Evolutionary conservation across 1,140 invertebrate genomes (phyloP).

Genomic region (Gryllus bimaculatus): DNA sequence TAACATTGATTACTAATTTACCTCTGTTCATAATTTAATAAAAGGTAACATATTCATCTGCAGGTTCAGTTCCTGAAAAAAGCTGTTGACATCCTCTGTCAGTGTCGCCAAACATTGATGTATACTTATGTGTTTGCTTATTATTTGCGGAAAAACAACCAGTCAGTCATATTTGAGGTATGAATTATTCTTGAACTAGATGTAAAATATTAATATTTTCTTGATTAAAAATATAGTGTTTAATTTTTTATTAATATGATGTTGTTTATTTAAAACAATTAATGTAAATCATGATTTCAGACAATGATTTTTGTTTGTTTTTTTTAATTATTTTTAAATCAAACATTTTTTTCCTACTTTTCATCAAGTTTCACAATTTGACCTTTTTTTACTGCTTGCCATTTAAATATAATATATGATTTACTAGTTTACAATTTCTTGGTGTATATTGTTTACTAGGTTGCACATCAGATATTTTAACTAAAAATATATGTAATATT

Average conservation of each 20-base stretch:
- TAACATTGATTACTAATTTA: too few species aligned
- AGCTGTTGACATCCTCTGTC: slow-evolving; percentile 94
- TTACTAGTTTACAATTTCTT: too few species aligned
- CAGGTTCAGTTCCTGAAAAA: slow-evolving; percentile 95
- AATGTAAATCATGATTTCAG: not conserved
- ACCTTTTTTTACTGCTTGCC: not conserved
- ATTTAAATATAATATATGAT: not conserved
- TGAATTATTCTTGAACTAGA: slow-evolving; percentile 20
- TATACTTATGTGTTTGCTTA: slow-evolving; percentile 99
- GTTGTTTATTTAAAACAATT: not conserved
- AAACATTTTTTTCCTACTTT: not conserved
- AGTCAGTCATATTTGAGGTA: slow-evolving; percentile 94
- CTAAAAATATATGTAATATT: too few species aligned
- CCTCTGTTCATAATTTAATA: too few species aligned
- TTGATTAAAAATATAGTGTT: not conserved
- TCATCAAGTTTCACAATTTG: too few species aligned
- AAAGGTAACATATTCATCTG: not conserved
- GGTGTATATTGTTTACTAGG: too few species aligned
- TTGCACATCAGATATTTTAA: too few species aligned
- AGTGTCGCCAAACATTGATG: slow-evolving; percentile 96
- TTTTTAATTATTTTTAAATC: too few species aligned
- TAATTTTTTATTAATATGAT: not conserved
- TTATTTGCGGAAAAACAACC: slow-evolving; percentile 95
- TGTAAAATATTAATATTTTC: slow-evolving; percentile 2
- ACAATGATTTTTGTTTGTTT: too few species aligned